phyloP scores from a whole-genome alignment of 2,888 invertebrate species.

The Ichneumon xanthorius region DNA sequence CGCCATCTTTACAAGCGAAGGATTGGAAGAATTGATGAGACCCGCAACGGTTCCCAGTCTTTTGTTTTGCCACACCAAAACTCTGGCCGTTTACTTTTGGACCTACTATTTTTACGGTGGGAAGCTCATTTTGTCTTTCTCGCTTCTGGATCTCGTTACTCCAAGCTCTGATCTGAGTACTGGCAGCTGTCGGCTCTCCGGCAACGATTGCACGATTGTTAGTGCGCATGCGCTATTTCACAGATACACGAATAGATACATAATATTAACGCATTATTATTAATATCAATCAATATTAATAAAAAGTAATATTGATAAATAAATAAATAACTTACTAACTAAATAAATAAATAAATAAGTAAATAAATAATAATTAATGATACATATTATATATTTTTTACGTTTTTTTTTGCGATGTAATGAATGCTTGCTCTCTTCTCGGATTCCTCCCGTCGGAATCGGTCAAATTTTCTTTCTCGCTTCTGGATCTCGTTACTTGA shows the following conservation, averaged over 20 bases:
- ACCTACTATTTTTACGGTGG: too few species aligned
- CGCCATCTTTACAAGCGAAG: too few species aligned
- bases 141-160: conserved; percentile 42
- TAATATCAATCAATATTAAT: too few species aligned
- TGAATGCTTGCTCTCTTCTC: background rate
- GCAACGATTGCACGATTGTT: conserved; percentile 37
- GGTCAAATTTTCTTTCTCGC: conserved; percentile 10
- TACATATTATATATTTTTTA: background rate
- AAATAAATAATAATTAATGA: too few species aligned
- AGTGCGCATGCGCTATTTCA: background rate
- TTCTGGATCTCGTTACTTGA: conserved; percentile 41
- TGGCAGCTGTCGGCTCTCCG: conserved; percentile 45
- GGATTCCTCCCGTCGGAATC: background rate
- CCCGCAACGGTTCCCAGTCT: too few species aligned
- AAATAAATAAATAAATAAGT: too few species aligned
- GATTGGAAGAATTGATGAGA: too few species aligned
- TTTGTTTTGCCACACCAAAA: too few species aligned
- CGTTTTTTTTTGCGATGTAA: background rate
- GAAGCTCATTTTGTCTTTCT: background rate
- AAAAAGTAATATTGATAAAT: too few species aligned
- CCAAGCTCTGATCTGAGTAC: conserved; percentile 35
- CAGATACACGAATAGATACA: conserved; percentile 6
- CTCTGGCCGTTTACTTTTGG: too few species aligned
- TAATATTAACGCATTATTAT: too few species aligned
- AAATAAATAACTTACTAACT: too few species aligned